Evolutionary conservation across 2,113 vertebrate genomes (phyloP).

Genomic region (Megaptera novaeangliae): DNA sequence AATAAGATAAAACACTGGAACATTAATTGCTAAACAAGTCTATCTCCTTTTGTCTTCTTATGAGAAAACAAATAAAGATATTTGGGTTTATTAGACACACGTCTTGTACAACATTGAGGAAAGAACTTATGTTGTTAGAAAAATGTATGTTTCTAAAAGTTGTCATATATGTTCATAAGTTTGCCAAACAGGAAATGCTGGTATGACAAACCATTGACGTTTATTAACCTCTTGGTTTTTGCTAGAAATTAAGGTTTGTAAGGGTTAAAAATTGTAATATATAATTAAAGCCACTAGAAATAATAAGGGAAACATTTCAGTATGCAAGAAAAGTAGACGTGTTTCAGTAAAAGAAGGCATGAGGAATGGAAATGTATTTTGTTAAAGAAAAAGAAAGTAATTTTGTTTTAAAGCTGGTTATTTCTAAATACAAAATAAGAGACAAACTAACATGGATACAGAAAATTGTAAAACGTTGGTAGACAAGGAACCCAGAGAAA

Average conservation of each 20-base stretch:
- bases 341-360: neutral
- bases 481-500: neutral
- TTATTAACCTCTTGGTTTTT: neutral
- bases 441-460: neutral
- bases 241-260: neutral
- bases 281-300: neutral
- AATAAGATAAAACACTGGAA: neutral
- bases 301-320: neutral
- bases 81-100: neutral
- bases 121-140: neutral
- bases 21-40: neutral
- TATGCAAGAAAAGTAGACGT: neutral
- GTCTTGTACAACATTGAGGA: neutral
- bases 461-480: neutral
- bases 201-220: neutral
- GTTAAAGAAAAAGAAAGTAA: neutral
- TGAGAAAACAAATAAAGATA: neutral
- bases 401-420: neutral
- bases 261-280: neutral
- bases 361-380: neutral
- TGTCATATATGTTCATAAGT: neutral
- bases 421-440: neutral
- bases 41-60: neutral
- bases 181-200: neutral
- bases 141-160: neutral